phyloP scores from a whole-genome alignment of 2,113 vertebrate species.

The Gnathonemus echidnorhynchus region DNA sequence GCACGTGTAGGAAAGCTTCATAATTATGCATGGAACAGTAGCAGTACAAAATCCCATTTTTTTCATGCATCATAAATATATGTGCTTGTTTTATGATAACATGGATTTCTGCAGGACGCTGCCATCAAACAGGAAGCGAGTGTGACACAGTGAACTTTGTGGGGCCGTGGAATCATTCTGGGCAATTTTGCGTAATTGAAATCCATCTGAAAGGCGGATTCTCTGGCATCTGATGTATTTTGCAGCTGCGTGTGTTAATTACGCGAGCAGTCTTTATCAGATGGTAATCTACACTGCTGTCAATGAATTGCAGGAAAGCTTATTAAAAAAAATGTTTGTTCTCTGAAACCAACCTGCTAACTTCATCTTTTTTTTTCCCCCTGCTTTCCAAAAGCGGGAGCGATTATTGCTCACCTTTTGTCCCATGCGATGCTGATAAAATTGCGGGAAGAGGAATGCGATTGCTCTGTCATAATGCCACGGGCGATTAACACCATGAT shows the following conservation, averaged over 20 bases:
- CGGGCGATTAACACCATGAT: neutral
- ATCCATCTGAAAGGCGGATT: slow-evolving; percentile 2
- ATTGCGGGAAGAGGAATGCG: slow-evolving; percentile 37
- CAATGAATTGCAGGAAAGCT: slow-evolving; percentile 45
- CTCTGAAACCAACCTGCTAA: slow-evolving; percentile 18
- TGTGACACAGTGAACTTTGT: neutral
- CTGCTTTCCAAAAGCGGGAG: neutral
- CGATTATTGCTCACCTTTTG: neutral
- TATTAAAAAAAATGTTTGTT: slow-evolving; percentile 41
- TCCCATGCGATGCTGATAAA: slow-evolving; percentile 21
- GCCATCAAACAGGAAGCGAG: neutral
- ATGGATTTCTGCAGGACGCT: neutral
- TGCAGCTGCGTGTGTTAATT: slow-evolving; percentile 38
- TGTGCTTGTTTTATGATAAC: neutral
- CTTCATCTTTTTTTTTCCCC: neutral
- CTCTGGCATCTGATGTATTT: neutral
- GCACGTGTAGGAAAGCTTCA: neutral
- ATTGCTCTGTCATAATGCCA: neutral
- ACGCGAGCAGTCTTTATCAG: slow-evolving; percentile 36
- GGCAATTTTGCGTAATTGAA: slow-evolving; percentile 35
- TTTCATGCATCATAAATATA: neutral
- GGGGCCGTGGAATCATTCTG: neutral
- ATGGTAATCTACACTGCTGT: slow-evolving; percentile 34
- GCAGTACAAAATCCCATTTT: neutral
- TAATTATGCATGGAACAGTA: neutral